Evolutionary conservation across 2,888 invertebrate genomes (phyloP).

Genomic region (Coleophora deauratella): DNA sequence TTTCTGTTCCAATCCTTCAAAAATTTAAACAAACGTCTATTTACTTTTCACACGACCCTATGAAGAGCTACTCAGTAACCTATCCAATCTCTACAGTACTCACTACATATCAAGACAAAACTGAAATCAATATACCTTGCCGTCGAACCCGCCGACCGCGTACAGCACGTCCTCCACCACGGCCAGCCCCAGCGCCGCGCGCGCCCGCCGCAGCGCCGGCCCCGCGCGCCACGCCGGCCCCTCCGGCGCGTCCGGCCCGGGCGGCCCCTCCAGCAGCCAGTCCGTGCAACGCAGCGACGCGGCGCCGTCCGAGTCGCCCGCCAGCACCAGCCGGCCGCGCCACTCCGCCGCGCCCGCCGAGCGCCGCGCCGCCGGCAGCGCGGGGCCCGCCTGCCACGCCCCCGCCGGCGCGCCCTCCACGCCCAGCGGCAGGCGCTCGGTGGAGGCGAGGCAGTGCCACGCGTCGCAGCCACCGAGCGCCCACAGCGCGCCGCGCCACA

Average conservation of each 20-base stretch:
- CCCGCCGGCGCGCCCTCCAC: slow-evolving; percentile 66
- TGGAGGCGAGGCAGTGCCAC: slow-evolving; percentile 83
- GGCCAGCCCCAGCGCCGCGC: slow-evolving; percentile 82
- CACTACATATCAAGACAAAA: slow-evolving; percentile 43
- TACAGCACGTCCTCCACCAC: slow-evolving; percentile 82
- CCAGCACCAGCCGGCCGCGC: slow-evolving; percentile 75
- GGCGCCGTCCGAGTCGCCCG: slow-evolving; percentile 83
- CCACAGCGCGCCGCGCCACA: slow-evolving; percentile 80
- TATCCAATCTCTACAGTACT: too few species aligned
- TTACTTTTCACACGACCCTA: too few species aligned
- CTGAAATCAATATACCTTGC: slow-evolving; percentile 57
- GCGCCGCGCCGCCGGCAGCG: slow-evolving; percentile 81
- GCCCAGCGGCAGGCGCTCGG: slow-evolving; percentile 37
- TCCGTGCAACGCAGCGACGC: slow-evolving; percentile 82
- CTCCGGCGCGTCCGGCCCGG: slow-evolving; percentile 46
- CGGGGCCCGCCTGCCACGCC: slow-evolving; percentile 73
- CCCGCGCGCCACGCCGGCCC: slow-evolving; percentile 74
- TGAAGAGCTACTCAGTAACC: too few species aligned
- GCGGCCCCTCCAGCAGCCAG: slow-evolving; percentile 71
- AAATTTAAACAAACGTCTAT: too few species aligned
- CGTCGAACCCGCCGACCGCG: slow-evolving; percentile 87
- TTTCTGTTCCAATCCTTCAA: too few species aligned
- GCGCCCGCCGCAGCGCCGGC: slow-evolving; percentile 76
- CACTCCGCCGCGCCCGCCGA: slow-evolving; percentile 83
- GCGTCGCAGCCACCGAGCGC: slow-evolving; percentile 91